A percentile compares a stretch with the other conserved stretches of the same genome.
phyloP scores from a whole-genome alignment of 2,888 invertebrate species.

The Phania funesta region DNA sequence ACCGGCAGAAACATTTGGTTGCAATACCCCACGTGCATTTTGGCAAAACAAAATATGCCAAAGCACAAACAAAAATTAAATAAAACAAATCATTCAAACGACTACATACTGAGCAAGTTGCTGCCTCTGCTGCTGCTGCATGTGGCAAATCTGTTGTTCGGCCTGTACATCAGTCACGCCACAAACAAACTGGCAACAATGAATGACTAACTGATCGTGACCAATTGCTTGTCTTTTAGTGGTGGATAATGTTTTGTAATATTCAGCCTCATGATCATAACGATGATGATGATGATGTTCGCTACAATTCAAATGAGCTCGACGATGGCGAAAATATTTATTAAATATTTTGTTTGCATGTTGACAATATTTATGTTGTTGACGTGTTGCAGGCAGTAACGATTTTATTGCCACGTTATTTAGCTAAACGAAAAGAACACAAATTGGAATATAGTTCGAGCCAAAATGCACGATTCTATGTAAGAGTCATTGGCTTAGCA shows the following conservation, averaged over 20 bases:
- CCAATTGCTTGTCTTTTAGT: slow-evolving; percentile 64
- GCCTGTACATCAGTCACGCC: slow-evolving; percentile 62
- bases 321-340: not conserved
- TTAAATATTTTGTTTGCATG: slow-evolving; percentile 18
- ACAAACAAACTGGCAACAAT: slow-evolving; percentile 55
- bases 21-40: slow-evolving; percentile 59
- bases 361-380: slow-evolving; percentile 43
- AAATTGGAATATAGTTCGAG: too few relatives aligned
- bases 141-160: slow-evolving; percentile 57
- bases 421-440: not conserved
- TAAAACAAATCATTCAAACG: slow-evolving; percentile 58
- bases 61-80: slow-evolving; percentile 32
- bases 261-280: not conserved
- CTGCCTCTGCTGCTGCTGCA: slow-evolving; percentile 24
- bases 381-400: slow-evolving; percentile 32
- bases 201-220: slow-evolving; percentile 67
- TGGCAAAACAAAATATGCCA: slow-evolving; percentile 17
- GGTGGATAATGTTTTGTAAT: slow-evolving; percentile 34
- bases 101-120: slow-evolving; percentile 46
- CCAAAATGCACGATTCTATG: too few relatives aligned
- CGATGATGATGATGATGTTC: slow-evolving; percentile 2
- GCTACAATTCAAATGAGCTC: not conserved
- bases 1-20: slow-evolving; percentile 44
- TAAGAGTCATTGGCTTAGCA: too few relatives aligned
- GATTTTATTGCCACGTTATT: slow-evolving; percentile 10